Percentiles rank a stretch among this genome's conserved stretches.
These are phyloP conservation scores for Bursaphelenchus okinawaensis DNA, from an alignment of 2,888 invertebrate genomes.

Conservation along the genomic window DNA sequence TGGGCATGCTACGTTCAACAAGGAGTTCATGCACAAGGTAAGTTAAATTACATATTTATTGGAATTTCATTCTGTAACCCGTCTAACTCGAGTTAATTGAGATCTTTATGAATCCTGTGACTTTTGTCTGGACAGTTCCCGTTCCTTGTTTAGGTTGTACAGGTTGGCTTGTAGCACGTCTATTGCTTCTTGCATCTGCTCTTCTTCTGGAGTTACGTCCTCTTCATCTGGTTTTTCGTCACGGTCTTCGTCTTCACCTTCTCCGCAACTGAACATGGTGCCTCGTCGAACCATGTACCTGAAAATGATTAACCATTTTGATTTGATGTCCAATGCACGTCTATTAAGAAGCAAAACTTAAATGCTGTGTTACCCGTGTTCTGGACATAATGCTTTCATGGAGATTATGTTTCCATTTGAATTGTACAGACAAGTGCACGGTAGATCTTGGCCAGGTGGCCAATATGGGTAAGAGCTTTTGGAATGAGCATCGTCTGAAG, in stretches of 20 bases:
- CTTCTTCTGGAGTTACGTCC: not conserved
- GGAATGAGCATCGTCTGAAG: not conserved
- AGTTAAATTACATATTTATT: slow-evolving; percentile 11
- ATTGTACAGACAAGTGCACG: slow-evolving; percentile 53
- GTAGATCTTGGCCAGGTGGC: slow-evolving; percentile 52
- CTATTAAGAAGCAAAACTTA: no score
- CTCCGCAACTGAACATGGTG: slow-evolving; percentile 22
- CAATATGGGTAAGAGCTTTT: slow-evolving; percentile 34
- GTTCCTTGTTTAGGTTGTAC: not conserved
- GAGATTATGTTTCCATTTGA: slow-evolving; percentile 33
- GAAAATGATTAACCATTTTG: no score
- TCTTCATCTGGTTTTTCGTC: slow-evolving; percentile 13
- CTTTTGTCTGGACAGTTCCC: not conserved
- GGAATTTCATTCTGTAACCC: slow-evolving; percentile 2
- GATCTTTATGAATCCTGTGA: not conserved
- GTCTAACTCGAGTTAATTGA: not conserved
- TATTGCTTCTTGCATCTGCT: not conserved
- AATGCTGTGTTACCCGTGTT: slow-evolving; percentile 44
- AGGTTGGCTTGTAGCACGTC: not conserved
- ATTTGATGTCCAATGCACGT: no score
- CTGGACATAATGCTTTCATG: slow-evolving; percentile 51
- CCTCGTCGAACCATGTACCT: slow-evolving; percentile 34
- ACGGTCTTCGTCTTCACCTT: slow-evolving; percentile 37
- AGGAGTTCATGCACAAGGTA: slow-evolving; percentile 25
- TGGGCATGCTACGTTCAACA: slow-evolving; percentile 56